A percentile compares a stretch with the other conserved stretches of the same genome.
Conservation (phyloP, 1,140 invertebrate species). For the Pogonognathellus flavescens region DNA sequence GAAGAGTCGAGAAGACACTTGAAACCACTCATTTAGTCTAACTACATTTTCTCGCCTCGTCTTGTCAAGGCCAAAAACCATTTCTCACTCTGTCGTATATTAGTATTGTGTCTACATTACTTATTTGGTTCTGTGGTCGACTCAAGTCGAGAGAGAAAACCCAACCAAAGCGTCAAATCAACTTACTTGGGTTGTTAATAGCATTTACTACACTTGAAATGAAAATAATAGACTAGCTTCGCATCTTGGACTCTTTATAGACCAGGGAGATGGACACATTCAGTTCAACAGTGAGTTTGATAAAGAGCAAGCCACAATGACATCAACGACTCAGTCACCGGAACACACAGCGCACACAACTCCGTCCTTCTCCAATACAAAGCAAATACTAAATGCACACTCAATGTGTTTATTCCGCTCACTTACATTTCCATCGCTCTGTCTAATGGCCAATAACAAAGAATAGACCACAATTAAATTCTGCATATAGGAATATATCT, state of each 20-base stretch:
- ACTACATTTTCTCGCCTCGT: constrained; percentile 18
- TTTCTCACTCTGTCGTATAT: constrained; percentile 22
- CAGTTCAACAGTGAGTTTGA: not conserved
- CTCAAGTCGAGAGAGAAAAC: not conserved
- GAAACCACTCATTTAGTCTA: constrained; percentile 33
- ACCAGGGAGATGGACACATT: not conserved
- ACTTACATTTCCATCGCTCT: no score
- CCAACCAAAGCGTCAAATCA: not conserved
- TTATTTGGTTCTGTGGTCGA: not conserved
- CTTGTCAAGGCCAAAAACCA: constrained; percentile 38
- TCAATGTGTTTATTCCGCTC: no score
- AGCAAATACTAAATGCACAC: no score
- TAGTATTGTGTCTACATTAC: no score
- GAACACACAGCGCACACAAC: no score
- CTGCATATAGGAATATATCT: no score
- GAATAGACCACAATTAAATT: no score
- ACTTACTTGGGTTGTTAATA: not conserved
- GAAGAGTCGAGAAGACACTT: not conserved
- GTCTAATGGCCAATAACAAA: no score
- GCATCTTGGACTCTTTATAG: not conserved
- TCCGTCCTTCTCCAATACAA: no score
- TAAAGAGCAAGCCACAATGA: not conserved
- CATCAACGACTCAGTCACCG: no score
- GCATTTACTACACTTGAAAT: not conserved
- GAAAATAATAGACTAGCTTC: not conserved